These are phyloP conservation scores for Acrobasis suavella DNA, from an alignment of 2,888 invertebrate genomes.

Conservation along the genomic window DNA sequence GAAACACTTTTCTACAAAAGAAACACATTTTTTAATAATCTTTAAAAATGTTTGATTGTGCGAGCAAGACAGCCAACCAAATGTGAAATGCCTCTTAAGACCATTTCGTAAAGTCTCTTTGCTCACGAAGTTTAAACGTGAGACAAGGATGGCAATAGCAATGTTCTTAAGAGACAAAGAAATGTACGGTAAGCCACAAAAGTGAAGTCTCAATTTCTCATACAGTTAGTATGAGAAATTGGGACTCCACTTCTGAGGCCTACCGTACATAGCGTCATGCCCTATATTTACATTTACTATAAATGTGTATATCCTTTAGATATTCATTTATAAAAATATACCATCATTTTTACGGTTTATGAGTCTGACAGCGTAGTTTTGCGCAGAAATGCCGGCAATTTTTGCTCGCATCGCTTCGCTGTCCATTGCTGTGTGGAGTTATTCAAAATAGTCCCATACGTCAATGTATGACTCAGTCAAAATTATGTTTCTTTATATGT, in stretches of 20 bases:
- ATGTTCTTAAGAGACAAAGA: background rate
- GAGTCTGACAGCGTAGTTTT: slow-evolving; percentile 20
- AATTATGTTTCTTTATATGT: background rate
- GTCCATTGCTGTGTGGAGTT: slow-evolving; percentile 17
- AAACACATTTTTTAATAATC: too few species aligned
- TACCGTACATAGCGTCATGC: too few species aligned
- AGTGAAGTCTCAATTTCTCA: too few species aligned
- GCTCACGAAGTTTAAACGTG: background rate
- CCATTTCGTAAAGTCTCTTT: background rate
- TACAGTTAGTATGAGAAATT: too few species aligned
- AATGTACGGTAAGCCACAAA: too few species aligned
- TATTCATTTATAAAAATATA: background rate
- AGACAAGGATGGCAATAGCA: background rate
- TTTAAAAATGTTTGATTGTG: too few species aligned
- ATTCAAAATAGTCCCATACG: slow-evolving; percentile 15
- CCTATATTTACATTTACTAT: background rate
- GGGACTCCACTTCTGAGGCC: too few species aligned
- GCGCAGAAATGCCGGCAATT: slow-evolving; percentile 23
- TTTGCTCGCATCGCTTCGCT: slow-evolving; percentile 21
- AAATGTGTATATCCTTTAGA: background rate
- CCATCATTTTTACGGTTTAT: background rate
- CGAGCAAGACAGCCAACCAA: too few species aligned
- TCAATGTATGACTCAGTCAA: slow-evolving; percentile 12
- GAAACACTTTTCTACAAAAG: too few species aligned
- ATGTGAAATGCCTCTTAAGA: too few species aligned